Conservation (phyloP, 2,113 vertebrate species). For the Tympanuchus pallidicinctus region DNA sequence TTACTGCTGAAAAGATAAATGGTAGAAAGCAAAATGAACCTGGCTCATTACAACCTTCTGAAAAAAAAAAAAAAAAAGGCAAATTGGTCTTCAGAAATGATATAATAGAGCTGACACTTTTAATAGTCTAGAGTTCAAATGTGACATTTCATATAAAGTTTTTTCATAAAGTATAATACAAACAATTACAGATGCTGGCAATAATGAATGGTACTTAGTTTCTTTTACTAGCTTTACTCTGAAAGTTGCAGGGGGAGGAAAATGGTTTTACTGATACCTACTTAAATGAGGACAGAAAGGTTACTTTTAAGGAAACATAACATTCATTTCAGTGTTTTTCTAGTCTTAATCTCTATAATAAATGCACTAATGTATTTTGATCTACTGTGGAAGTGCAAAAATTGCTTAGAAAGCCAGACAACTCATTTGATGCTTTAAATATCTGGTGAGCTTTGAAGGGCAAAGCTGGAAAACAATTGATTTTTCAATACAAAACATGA, state of each 20-base stretch:
- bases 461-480: conserved; percentile 35
- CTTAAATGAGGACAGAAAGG: conserved; percentile 49
- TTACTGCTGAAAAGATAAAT: conserved; percentile 80
- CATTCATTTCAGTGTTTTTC: conserved; percentile 6
- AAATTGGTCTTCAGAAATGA: conserved; percentile 81
- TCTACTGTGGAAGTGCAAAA: conserved; percentile 45
- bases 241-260: conserved; percentile 16
- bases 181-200: conserved; percentile 71
- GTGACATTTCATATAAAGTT: conserved; percentile 62
- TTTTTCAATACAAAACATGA: conserved; percentile 12
- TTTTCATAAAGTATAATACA: conserved; percentile 65
- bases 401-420: conserved; percentile 50
- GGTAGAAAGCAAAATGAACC: conserved; percentile 80
- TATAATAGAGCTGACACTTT: conserved; percentile 74
- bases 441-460: conserved; percentile 37
- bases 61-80: conserved; percentile 42
- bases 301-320: conserved; percentile 59
- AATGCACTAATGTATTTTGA: conserved; percentile 50
- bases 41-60: conserved; percentile 76
- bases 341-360: conserved; percentile 55
- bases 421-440: conserved; percentile 56
- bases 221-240: conserved; percentile 54
- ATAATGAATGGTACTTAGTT: conserved; percentile 58
- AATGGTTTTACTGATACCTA: conserved; percentile 36
- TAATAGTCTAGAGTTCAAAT: conserved; percentile 74